These are phyloP conservation scores for Euleptes europaea DNA, from an alignment of 2,113 vertebrate genomes.

Conservation along the genomic window DNA sequence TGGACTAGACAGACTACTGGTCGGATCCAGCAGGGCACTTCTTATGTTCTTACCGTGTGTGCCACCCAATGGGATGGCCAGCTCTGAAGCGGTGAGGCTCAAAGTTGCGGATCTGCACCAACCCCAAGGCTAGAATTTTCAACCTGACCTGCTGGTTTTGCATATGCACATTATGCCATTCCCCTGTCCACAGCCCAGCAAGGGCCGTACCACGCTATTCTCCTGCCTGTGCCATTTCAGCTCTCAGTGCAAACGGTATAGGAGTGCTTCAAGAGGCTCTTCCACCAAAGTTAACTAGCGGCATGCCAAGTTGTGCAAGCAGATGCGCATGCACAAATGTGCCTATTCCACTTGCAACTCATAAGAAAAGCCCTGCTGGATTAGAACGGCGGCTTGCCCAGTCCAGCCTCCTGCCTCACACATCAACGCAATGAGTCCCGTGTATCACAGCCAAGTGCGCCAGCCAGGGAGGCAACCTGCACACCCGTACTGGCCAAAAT, in stretches of 20 bases:
- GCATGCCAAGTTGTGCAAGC: neutral
- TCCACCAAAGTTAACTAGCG: neutral
- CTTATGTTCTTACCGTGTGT: too few relatives aligned
- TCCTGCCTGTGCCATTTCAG: neutral
- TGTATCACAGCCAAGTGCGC: neutral
- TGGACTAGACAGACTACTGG: too few relatives aligned
- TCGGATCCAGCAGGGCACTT: too few relatives aligned
- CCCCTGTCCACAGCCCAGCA: neutral
- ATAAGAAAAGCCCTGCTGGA: neutral
- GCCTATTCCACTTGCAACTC: neutral
- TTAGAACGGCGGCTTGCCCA: too few relatives aligned
- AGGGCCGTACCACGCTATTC: neutral
- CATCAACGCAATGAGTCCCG: neutral
- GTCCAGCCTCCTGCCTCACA: conserved; percentile 1
- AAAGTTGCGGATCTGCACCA: too few relatives aligned
- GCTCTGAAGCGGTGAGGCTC: too few relatives aligned
- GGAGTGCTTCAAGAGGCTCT: neutral
- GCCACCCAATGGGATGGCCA: too few relatives aligned
- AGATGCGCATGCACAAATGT: too few relatives aligned
- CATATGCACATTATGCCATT: neutral
- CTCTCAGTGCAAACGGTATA: neutral
- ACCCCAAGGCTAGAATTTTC: neutral
- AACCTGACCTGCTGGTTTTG: neutral
- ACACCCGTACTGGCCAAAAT: neutral
- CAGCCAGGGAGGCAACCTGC: neutral